phyloP scores from a whole-genome alignment of 2,888 invertebrate genomes.

The Macrophya annulata region DNA sequence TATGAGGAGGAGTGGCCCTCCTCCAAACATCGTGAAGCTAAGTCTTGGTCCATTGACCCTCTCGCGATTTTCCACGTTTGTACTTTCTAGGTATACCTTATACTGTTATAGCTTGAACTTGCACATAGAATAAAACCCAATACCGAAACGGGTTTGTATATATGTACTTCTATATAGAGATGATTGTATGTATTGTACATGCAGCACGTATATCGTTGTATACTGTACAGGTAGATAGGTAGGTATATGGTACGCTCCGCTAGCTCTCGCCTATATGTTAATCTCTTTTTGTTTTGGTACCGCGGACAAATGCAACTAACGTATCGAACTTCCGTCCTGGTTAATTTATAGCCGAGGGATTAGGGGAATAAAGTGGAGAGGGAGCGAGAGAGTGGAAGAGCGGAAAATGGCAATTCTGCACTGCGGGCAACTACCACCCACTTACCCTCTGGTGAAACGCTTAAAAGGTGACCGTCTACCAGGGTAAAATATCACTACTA shows the following conservation, averaged over 20 bases:
- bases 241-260: conserved; percentile 26
- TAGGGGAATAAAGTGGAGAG: conserved; percentile 71
- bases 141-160: not conserved
- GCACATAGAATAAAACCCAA: conserved; percentile 1
- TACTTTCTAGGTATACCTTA: not conserved
- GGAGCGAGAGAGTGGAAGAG: conserved; percentile 55
- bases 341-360: conserved; percentile 75
- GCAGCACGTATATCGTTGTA: not conserved
- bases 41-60: conserved; percentile 34
- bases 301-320: conserved; percentile 63
- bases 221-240: not conserved
- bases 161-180: not conserved
- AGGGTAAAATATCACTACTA: conserved; percentile 73
- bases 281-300: conserved; percentile 53
- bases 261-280: conserved; percentile 49
- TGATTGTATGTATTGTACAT: conserved; percentile 4
- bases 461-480: conserved; percentile 62
- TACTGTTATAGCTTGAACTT: not conserved
- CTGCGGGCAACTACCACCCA: conserved; percentile 69
- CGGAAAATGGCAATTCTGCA: conserved; percentile 76
- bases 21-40: conserved; percentile 5
- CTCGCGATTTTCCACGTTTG: conserved; percentile 42
- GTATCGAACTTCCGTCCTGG: conserved; percentile 73
- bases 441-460: conserved; percentile 59
- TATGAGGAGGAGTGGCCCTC: not conserved